Base-by-base conservation (phyloP, 2,113 vertebrate genomes). In the Chrysemys picta region DNA sequence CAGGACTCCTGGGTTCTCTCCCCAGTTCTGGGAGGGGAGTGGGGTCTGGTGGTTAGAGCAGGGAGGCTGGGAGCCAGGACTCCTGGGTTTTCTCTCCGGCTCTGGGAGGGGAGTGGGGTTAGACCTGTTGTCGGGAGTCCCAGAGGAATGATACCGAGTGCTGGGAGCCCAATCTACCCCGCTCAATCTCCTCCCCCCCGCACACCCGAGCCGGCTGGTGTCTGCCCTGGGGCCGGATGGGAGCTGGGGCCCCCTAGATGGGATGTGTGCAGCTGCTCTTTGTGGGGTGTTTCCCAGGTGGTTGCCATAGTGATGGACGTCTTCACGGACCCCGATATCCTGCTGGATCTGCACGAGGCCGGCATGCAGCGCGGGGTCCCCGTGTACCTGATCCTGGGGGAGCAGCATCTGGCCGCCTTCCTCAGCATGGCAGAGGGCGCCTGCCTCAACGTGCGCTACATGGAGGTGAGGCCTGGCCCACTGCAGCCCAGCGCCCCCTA, bases 361-460 rank as follows among this genome's bases (percentile, higher is more conserved):
- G 98, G 98, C 54, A 98, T 98, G 1, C 98, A 98, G 4, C 98
- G 96, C 4, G 98, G 98, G 9, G 97, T 99, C 19, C 97, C 99
- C 0, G 98, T 99, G 35, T 99, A 99, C 96, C 97, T 99, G 84
- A 98, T 99, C 79, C 98, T 99, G 81, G 99, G 98, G 96, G 91
- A 88, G 81, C 92, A 91, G 88, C 89, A 95, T 81, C 93, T 98
- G 57, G 80, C 93, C 0, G 91, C 97, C 88, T 98, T 98, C 90
- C 94, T 98, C 86, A 78, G 38, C 1, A 93, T 98, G 95, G 97
- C 97, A 19, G 97, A 96, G 91, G 91, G 96, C 87, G 91, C 95
- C 45, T 89, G 94, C n/a, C 54, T 98, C 72, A 98, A 98, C 59
- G 95, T 97, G 80, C 92, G 95, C 89, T 79, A 95, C 90, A 97